These are phyloP conservation scores for Rallus crepitans DNA, from an alignment of 2,797 vertebrate genomes.

Conservation along the genomic window DNA sequence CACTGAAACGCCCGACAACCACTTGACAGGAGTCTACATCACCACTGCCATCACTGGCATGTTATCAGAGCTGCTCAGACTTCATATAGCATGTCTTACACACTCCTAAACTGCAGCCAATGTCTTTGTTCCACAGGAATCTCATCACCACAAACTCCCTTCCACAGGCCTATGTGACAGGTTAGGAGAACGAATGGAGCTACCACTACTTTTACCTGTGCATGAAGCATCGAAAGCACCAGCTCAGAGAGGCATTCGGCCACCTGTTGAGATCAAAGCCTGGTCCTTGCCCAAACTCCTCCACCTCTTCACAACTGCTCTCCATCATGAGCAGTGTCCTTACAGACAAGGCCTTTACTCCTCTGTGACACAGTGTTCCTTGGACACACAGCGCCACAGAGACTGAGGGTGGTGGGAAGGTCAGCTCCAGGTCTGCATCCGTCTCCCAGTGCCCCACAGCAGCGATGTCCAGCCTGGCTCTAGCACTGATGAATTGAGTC, in stretches of 20 bases:
- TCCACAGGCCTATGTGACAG: rapidly evolving
- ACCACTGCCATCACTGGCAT: rapidly evolving
- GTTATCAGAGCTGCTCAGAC: neutral
- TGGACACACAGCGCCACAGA: neutral
- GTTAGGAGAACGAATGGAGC: no score
- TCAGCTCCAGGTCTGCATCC: no score
- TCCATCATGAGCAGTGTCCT: rapidly evolving
- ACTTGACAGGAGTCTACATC: neutral
- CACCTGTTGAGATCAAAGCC: neutral
- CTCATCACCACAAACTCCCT: neutral
- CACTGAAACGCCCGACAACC: rapidly evolving
- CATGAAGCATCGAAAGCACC: rapidly evolving
- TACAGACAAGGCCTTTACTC: neutral
- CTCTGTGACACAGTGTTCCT: rapidly evolving
- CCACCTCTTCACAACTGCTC: neutral
- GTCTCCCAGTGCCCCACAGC: neutral
- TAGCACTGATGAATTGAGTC: neutral
- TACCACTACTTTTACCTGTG: neutral
- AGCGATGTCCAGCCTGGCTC: rapidly evolving
- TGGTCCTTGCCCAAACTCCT: neutral
- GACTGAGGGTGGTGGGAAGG: rapidly evolving
- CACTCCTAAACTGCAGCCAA: neutral
- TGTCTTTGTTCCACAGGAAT: neutral
- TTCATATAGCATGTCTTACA: rapidly evolving
- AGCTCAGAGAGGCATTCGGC: neutral